phyloP scores from a whole-genome alignment of 2,888 invertebrate genomes.

The Hirtodrosophila duncani region DNA sequence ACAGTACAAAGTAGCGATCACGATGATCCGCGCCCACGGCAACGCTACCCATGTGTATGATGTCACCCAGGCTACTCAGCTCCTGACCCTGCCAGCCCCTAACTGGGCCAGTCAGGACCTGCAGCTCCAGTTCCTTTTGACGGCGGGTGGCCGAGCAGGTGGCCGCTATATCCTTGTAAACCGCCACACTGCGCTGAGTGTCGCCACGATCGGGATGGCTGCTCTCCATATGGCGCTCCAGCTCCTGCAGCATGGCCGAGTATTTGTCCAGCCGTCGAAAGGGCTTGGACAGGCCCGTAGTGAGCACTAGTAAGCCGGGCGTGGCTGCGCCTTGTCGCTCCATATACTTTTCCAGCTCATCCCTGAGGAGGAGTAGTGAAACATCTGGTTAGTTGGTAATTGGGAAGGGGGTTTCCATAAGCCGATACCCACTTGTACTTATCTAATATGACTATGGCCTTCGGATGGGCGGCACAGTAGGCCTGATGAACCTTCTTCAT shows the following conservation, averaged over 20 bases:
- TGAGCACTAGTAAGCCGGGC: constrained; percentile 92
- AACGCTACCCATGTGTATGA: constrained; percentile 94
- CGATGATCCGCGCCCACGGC: constrained; percentile 90
- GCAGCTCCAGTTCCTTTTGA: constrained; percentile 96
- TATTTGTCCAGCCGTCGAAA: constrained; percentile 97
- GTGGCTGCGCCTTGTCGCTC: constrained; percentile 91
- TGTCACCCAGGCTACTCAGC: constrained; percentile 82
- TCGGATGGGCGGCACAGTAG: constrained; percentile 96
- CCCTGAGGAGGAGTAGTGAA: constrained; percentile 79
- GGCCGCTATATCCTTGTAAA: constrained; percentile 95
- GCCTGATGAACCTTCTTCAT: constrained; percentile 90
- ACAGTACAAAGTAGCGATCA: constrained; percentile 94
- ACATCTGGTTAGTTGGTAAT: not conserved
- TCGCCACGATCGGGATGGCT: constrained; percentile 97
- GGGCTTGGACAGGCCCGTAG: constrained; percentile 95
- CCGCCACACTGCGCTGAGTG: constrained; percentile 94
- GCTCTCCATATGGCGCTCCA: constrained; percentile 96
- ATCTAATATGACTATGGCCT: constrained; percentile 94
- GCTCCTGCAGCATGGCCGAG: constrained; percentile 94
- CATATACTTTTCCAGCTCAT: constrained; percentile 91
- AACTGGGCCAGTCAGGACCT: constrained; percentile 96
- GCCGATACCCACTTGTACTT: constrained; percentile 87
- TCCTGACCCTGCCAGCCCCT: constrained; percentile 96
- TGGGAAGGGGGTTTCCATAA: not conserved
- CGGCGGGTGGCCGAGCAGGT: constrained; percentile 91